Conservation (phyloP, 2,113 vertebrate species). For the Balaenoptera acutorostrata region DNA sequence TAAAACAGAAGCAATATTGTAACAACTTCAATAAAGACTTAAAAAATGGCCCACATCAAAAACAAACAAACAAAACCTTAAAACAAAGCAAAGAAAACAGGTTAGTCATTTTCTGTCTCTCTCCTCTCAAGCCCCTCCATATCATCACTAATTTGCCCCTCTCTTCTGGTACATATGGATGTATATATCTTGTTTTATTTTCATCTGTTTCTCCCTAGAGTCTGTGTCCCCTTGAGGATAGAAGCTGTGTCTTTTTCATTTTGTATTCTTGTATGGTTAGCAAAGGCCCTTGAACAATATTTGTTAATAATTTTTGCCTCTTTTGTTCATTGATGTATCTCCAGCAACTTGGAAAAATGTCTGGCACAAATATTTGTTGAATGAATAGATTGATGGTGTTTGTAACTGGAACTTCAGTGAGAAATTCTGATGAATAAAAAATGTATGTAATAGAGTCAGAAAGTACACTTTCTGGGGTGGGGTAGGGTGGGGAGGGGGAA, state of each 20-base stretch:
- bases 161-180: neutral
- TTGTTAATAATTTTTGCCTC: neutral
- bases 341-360: neutral
- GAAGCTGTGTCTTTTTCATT: neutral
- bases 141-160: neutral
- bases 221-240: neutral
- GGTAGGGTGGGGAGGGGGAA: no score
- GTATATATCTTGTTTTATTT: neutral
- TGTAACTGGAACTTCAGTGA: neutral
- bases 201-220: neutral
- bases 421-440: neutral
- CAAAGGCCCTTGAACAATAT: neutral
- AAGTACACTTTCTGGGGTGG: no score
- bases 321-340: neutral
- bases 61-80: no score
- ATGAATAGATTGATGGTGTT: neutral
- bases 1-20: no score
- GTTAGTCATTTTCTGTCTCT: neutral
- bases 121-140: neutral
- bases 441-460: neutral
- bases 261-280: neutral
- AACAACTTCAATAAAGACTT: no score
- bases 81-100: neutral
- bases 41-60: no score
- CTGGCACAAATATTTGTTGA: neutral